Conservation (phyloP, 2,113 vertebrate species). For the Periophthalmodon schlosseri region DNA sequence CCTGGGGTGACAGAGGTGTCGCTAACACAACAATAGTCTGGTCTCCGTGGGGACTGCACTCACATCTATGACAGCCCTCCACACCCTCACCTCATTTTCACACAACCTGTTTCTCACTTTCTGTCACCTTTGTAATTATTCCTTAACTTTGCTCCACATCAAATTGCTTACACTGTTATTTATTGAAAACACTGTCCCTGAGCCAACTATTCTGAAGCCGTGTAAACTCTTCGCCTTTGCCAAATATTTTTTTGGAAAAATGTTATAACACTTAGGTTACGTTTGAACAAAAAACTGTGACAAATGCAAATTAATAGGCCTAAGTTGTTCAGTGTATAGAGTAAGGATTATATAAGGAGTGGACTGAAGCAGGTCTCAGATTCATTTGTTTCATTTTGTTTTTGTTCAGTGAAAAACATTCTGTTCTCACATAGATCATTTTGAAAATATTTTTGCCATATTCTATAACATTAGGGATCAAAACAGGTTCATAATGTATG, state of each 20-base stretch:
- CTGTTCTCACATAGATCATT: no score
- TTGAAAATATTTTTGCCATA: no score
- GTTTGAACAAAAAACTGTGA: neutral
- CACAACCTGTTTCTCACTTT: conserved; percentile 68
- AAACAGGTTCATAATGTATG: neutral
- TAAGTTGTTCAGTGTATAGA: no score
- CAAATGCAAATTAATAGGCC: neutral
- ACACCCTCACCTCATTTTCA: conserved; percentile 67
- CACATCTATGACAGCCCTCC: conserved; percentile 55
- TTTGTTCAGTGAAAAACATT: no score
- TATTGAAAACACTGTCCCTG: conserved; percentile 18
- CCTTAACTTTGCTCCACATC: conserved; percentile 47
- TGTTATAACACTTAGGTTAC: neutral
- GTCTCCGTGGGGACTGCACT: conserved; percentile 56
- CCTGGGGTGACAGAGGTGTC: conserved; percentile 67
- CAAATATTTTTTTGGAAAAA: neutral
- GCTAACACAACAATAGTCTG: conserved; percentile 66
- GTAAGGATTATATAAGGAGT: no score
- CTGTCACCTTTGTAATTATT: conserved; percentile 66
- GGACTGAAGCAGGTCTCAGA: neutral
- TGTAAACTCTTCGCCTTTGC: neutral
- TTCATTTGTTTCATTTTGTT: no score
- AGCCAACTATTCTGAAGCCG: conserved; percentile 26
- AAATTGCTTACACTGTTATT: conserved; percentile 38
- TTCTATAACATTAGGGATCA: no score